Evolutionary conservation across 2,797 vertebrate genomes (phyloP), one percentile per base, ranked within the genome.

Genomic region (Sebastes oblongus): DNA sequence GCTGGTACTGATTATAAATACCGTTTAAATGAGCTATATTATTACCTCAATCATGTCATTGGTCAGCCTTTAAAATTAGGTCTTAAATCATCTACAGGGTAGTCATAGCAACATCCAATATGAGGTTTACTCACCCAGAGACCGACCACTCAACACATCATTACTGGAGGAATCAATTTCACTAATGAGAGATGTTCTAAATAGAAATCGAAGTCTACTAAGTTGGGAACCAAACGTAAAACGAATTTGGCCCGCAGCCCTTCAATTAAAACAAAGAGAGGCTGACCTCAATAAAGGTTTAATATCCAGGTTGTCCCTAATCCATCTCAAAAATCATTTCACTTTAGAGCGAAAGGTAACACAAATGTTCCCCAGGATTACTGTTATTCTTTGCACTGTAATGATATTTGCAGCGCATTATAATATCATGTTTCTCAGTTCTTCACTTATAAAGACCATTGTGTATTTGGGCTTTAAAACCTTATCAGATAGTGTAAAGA

Each of bases 151-250:
- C 81, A 86, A 85, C 80, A 55, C 72, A 55, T 83, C 82, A 89
- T 89, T 89, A 88, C 46, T 12, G 55, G 60, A 80, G 56, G 79
- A 91, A 91, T 90, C 85, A 81, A 91, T 91, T 85, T 56, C 32
- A 29, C 62, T 87, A 87, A 92, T 85, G 81, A 69, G 82, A 84
- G 62, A 66, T 52, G 70, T 64, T 81, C 74, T 67, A 85, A 86
- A 82, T 22, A 55, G 54, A 81, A 87, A 91, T 88, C 79, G 30
- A 88, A 86, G 52, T 61, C 69, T 75, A 25, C 66, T 72, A 71
- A 77, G 58, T 25, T 55, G 14, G 61, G 25, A 86, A 78, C 3
- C 18, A 50, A 81, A 69, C 30, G 68, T 24, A 12, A 77, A 81
- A 78, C 8, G 13, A 78, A 79, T 85, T 80, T 50, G 5, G 36